Conservation (phyloP, 2,797 vertebrate species). For the Coranthus polyacanthus region DNA sequence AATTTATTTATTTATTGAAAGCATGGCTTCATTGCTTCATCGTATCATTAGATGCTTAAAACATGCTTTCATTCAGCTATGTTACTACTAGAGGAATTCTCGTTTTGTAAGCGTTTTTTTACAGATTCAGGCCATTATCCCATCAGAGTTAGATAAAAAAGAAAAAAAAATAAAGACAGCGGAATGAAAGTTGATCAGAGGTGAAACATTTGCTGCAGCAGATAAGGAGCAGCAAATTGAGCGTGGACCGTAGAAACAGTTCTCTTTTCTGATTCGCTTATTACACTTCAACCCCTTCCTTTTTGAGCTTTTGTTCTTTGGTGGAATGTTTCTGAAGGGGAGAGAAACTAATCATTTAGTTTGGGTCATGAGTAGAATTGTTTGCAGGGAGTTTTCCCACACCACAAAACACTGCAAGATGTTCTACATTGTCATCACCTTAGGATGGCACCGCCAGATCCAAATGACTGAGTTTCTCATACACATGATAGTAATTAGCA, state of each 20-base stretch:
- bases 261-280: slow-evolving; percentile 46
- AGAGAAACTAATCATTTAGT: slow-evolving; percentile 47
- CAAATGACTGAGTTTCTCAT: slow-evolving; percentile 50
- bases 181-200: slow-evolving; percentile 44
- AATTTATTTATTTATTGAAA: slow-evolving; percentile 34
- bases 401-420: slow-evolving; percentile 84
- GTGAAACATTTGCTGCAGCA: slow-evolving; percentile 41
- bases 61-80: slow-evolving; percentile 21
- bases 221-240: slow-evolving; percentile 52
- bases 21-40: neutral
- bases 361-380: slow-evolving; percentile 61
- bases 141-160: slow-evolving; percentile 34
- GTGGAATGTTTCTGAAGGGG: slow-evolving; percentile 50
- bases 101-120: slow-evolving; percentile 10
- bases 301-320: slow-evolving; percentile 60
- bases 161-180: slow-evolving; percentile 23
- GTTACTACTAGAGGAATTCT: slow-evolving; percentile 12
- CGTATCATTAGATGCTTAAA: slow-evolving; percentile 54
- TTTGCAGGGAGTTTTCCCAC: slow-evolving; percentile 75
- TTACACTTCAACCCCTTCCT: slow-evolving; percentile 43
- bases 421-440: slow-evolving; percentile 81
- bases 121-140: slow-evolving; percentile 24
- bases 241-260: slow-evolving; percentile 1
- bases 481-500: slow-evolving; percentile 81
- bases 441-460: slow-evolving; percentile 65